Base-by-base conservation (phyloP, 2,888 invertebrate genomes). In the Siphlonurus alternatus region DNA sequence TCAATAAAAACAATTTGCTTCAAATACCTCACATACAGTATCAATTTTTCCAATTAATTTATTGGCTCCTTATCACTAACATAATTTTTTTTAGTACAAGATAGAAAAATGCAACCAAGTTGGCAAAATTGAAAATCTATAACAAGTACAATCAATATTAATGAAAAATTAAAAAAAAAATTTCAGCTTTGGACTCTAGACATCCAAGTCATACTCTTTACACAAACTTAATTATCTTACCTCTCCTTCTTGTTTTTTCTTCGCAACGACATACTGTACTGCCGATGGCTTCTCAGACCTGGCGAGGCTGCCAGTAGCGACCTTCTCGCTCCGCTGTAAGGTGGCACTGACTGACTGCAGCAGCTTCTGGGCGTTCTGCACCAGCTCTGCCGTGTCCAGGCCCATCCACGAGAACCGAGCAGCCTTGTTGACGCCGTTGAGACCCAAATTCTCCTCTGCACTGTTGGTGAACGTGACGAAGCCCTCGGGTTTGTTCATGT, bases 331-430 rank as follows among this genome's bases (percentile, higher is more conserved):
- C 62, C 73, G 73, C 54, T 71, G 71, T 63, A 78, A 69, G 1
- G 78, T 78, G 53, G 74, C 76, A 18, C 59, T 63, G 10, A 78
- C 77, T 5, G 76, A 77, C 65, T 74, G 72, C 25, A 78, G 69
- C 18, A 78, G 69, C 66, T 73, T 73, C 68, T 78, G 76, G 2
- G 78, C 76, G 63, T 78, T 77, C 65, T 74, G 73, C 56, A 78
- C 66, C 61, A 78, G 70, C 64, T 76, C 72, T 3, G 68, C 72
- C 1, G 76, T 77, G 51, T 66, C 68, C 60, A 66, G 62, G 53
- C 23, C 61, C 18, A 23, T 66, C 67, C 10, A 66, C 56, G 23
- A 65, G 20, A 56, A 56, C 15, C 38, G 5, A 38, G 38, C 38
- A 38, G 38, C 5, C 15, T 38, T 38, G 15, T 38, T 38, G 15